Conservation (phyloP, 2,797 vertebrate species). For the Spinus olivaceus region DNA sequence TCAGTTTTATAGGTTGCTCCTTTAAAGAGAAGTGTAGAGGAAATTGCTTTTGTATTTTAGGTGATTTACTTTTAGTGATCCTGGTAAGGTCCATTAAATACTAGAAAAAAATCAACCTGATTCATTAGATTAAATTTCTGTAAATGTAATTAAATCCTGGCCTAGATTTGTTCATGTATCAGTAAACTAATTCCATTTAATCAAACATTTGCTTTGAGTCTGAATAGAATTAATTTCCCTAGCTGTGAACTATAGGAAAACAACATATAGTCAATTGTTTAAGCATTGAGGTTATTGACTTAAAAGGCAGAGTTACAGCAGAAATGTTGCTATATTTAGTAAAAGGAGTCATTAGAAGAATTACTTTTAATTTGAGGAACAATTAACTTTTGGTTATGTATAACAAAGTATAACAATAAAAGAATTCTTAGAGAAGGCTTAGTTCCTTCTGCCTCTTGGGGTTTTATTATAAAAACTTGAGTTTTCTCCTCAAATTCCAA, state of each 20-base stretch:
- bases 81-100: constrained; percentile 6
- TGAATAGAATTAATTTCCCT: constrained; percentile 56
- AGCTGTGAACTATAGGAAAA: constrained; percentile 6
- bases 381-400: neutral
- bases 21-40: neutral
- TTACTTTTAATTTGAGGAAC: neutral
- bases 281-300: constrained; percentile 8
- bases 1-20: neutral
- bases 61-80: constrained; percentile 13
- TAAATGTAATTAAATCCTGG: constrained; percentile 55
- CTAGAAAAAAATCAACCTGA: neutral
- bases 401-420: neutral
- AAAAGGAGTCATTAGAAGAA: neutral
- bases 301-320: constrained; percentile 22
- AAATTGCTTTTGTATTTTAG: neutral
- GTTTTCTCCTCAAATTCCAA: neutral
- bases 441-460: neutral
- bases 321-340: neutral
- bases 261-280: constrained; percentile 6
- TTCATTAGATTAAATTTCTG: constrained; percentile 44
- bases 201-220: constrained; percentile 49
- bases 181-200: constrained; percentile 62
- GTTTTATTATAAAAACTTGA: neutral
- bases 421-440: neutral
- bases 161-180: constrained; percentile 45